Evolutionary conservation across 2,888 invertebrate genomes (phyloP).

Genomic region (Cephus sareptanus): DNA sequence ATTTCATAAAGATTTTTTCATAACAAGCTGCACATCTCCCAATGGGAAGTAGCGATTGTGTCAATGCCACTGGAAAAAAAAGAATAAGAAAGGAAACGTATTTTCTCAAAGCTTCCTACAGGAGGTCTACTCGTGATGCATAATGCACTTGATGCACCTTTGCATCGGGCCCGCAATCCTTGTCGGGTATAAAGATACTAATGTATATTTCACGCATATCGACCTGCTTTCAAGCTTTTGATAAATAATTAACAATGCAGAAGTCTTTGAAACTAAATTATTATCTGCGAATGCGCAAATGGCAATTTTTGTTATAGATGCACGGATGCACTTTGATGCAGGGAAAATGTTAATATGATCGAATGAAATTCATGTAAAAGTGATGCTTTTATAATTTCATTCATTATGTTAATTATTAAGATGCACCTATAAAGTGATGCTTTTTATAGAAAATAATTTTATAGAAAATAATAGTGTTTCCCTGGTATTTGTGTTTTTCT

Average conservation of each 20-base stretch:
- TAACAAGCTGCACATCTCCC: neutral
- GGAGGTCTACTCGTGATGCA: neutral
- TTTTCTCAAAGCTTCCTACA: neutral
- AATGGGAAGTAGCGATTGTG: neutral
- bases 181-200: too few species aligned
- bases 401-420: neutral
- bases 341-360: neutral
- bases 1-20: neutral
- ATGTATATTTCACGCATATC: too few species aligned
- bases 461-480: neutral
- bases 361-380: neutral
- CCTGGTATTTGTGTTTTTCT: neutral
- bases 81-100: neutral
- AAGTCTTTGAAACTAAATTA: too few species aligned
- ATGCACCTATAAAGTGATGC: neutral
- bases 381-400: neutral
- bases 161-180: neutral
- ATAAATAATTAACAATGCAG: too few species aligned
- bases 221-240: too few species aligned
- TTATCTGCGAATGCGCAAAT: too few species aligned
- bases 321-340: neutral
- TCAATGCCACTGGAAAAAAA: neutral
- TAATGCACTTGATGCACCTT: neutral
- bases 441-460: neutral
- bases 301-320: too few species aligned